Evolutionary conservation across 2,888 invertebrate genomes (phyloP), one percentile per base, ranked within the genome.

Genomic region (Drosophila siamana): DNA sequence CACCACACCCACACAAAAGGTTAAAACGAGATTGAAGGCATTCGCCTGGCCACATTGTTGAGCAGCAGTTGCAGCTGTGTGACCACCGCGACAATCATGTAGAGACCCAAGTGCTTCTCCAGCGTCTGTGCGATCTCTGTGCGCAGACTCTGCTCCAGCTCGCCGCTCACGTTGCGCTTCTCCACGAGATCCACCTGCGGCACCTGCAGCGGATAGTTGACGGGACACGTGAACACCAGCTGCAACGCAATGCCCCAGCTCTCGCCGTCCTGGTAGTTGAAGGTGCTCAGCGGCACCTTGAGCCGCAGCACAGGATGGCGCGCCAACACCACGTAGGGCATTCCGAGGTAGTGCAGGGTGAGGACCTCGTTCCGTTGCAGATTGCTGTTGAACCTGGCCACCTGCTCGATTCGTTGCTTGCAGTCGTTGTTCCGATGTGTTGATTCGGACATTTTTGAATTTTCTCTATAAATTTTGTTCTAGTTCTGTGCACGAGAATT

Each of bases 71-170:
- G 85, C n/a, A 87, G 57, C 15, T 71, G 56, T 0, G 63, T 81
- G 19, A 83, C 70, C 26, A 87, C 81, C 1, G 85, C 70, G 24
- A 69, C 83, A 30, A 86, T 83, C 86, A 80, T 81, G 11, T 86
- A 74, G 6, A 86, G 62, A 0, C 86, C 85, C 43, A 79, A 7
- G 11, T 86, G 86, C 51, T 74, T 67, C 4, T 78, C 71, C 67
- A 87, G 24, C 0, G 74, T 74, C 15, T 28, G 26, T 1, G 51
- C 50, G 24, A 86, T 78, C 51, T 83, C 73, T 5, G 47, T 33
- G 13, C 50, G 71, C 19, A 86, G 41, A 0, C 50, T 59, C 8
- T 16, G 19, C 19, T 87, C 86, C 15, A 87, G 46, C 4, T 44
- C 46, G 1, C 1, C 13, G 38, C 77, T 74, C 19, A 85, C 62